Evolutionary conservation across 2,113 vertebrate genomes (phyloP), one percentile per base, ranked within the genome.

Genomic region (Strigops habroptila): DNA sequence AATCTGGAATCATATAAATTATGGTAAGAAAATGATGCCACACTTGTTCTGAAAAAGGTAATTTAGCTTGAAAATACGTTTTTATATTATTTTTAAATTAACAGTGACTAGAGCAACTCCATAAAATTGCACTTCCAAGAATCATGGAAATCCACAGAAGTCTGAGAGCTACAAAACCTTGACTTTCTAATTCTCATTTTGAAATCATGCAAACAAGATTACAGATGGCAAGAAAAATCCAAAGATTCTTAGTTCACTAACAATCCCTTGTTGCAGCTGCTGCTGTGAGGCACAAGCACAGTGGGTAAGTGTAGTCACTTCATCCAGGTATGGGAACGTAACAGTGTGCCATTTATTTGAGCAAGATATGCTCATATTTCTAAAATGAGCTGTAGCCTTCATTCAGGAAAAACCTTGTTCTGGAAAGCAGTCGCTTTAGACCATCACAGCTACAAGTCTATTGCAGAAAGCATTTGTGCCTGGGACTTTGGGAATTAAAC

Each of bases 401-500:
- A 82, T 94, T 96, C 60, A 92, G 88, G 84, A 93, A 93, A 90
- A 91, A 60, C 33, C 35, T 73, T 81, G 79, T 39, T 95, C 91
- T 92, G 94, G 77, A 96, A 96, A 92, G 73, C 83, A 88, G 69
- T 53, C 80, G 91, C 86, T 88, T 88, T 73, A 84, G 73, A 82
- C 1, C 1, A 55, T 93, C 86, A 60, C 48, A 48, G 65, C 84
- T 95, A 81, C 80, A 83, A 49, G 78, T 89, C 73, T 31, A 31
- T 80, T 86, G 77, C 46, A 0, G 76, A 96, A 96, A 84, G 44
- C 86, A 43, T 91, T 76, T 91, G 52, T 84, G 74, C 48, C 60
- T 85, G 86, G 91, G 92, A 77, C 78, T 92, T 82, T 57, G 91
- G 94, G 95, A 96, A 92, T 96, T 94, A 89, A 93, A 86, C 86